phyloP scores from a whole-genome alignment of 2,113 vertebrate species.

The Pogona vitticeps region DNA sequence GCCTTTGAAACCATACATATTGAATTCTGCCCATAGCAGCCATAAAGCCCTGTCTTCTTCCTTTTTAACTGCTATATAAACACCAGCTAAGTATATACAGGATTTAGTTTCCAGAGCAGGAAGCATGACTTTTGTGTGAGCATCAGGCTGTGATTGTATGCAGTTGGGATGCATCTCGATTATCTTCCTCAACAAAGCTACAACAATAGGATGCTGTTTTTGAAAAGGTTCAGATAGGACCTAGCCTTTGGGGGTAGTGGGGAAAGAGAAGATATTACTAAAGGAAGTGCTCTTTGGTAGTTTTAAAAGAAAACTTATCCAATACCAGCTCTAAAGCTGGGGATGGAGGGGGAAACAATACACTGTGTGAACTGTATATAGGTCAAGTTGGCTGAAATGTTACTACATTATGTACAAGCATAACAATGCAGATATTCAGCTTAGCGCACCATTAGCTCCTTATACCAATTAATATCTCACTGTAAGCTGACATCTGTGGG shows the following conservation, averaged over 20 bases:
- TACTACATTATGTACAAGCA: conserved; percentile 22
- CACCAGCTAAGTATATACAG: neutral
- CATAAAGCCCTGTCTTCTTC: neutral
- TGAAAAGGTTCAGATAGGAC: conserved; percentile 24
- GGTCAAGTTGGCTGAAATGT: conserved; percentile 51
- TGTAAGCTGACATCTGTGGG: conserved; percentile 51
- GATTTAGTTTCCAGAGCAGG: neutral
- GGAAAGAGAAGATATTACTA: neutral
- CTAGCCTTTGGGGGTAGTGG: conserved; percentile 14
- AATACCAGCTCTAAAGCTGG: neutral
- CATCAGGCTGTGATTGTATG: neutral
- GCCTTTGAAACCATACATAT: neutral
- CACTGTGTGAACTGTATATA: conserved; percentile 48
- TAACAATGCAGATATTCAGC: conserved; percentile 46
- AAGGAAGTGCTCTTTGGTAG: neutral
- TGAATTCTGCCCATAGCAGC: neutral
- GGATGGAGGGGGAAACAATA: neutral
- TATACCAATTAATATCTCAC: conserved; percentile 53
- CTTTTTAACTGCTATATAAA: neutral
- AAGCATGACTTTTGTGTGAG: conserved; percentile 6
- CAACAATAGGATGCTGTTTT: conserved; percentile 17
- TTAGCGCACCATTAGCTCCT: conserved; percentile 54
- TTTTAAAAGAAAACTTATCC: conserved; percentile 22
- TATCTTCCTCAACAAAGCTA: conserved; percentile 7
- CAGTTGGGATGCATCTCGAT: conserved; percentile 13